Percentiles rank a stretch among this genome's conserved stretches.
Conservation (phyloP, 2,113 vertebrate genomes). For the Thunnus maccoyii region DNA sequence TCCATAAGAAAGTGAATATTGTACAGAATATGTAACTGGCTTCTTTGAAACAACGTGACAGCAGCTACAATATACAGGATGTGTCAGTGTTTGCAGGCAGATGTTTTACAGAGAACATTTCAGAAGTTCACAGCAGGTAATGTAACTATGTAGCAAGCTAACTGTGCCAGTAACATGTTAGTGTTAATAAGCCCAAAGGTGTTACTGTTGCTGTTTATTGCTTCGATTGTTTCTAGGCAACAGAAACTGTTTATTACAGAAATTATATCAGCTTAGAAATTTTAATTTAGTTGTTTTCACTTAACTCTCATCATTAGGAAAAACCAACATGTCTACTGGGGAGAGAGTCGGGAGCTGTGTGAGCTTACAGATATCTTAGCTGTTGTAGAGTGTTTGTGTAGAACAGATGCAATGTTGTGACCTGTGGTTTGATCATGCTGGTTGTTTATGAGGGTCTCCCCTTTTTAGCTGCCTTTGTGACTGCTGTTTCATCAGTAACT, state of each 20-base stretch:
- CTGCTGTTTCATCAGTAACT: background rate
- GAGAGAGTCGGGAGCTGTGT: background rate
- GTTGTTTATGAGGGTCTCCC: background rate
- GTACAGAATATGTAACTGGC: too few species aligned
- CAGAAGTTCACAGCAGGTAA: too few species aligned
- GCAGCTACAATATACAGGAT: too few species aligned
- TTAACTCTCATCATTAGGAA: fast-evolving
- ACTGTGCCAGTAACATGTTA: too few species aligned
- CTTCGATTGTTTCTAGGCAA: background rate
- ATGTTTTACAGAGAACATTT: background rate
- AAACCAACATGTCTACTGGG: too few species aligned
- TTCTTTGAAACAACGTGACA: too few species aligned
- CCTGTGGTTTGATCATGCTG: background rate
- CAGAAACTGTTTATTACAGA: background rate
- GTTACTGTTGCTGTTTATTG: background rate
- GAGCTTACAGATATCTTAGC: background rate
- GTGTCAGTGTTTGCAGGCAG: background rate
- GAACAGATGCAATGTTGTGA: background rate
- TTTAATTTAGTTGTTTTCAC: background rate
- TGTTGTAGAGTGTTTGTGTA: background rate
- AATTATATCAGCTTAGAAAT: too few species aligned
- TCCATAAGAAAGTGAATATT: too few species aligned
- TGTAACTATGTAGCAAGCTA: too few species aligned
- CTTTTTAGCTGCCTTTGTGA: background rate
- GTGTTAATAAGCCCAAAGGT: too few species aligned